Evolutionary conservation across 1,140 invertebrate species (phyloP), one percentile per base, ranked within the genome.

Genomic region (Cylas formicarius): DNA sequence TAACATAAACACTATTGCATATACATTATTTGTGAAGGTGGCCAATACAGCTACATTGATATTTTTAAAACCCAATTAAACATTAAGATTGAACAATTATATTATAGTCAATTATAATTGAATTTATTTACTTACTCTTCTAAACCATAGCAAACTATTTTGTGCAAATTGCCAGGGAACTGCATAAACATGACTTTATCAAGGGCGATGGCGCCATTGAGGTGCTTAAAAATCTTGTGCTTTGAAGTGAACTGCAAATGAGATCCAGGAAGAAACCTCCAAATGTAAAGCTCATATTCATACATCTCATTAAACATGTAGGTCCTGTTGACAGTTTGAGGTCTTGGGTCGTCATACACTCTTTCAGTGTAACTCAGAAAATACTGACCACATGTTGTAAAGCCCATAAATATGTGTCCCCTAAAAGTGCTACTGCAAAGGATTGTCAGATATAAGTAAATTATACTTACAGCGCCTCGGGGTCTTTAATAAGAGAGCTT

Each of bases 321-420:
- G 23, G 33, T 36, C 24, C 11, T 14, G 14, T 29, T 57, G 52
- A 17, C 44, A 46, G 50, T 24, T 27, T 22, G 31, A 36, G 44
- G 33, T 16, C 38, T 28, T 9, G 29, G 16, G 11, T 28, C 11
- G 8, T 46, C 14, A 21, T 43, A 48, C 9, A 52, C 28, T 41
- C 51, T 58, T 42, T 58, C 56, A 20, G 56, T 85, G 63, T 93
- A 94, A 38, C 89, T 92, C 37, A 96, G 66, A 41, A 95, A 74
- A 74, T 88, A 94, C 65, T 90, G 85, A 6, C 90, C 90, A 70
- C 90, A 93, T 57, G 89, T 82, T 17, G 88, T 90, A 54, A 94
- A 84, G 6, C 92, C 92, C 79, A 96, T 86, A 62, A 92, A 88
- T 24, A 94, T 80, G 69, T 95, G 87, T 46, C 50, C 49, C 44